phyloP scores from a whole-genome alignment of 2,888 invertebrate genomes.

The Machimus atricapillus region DNA sequence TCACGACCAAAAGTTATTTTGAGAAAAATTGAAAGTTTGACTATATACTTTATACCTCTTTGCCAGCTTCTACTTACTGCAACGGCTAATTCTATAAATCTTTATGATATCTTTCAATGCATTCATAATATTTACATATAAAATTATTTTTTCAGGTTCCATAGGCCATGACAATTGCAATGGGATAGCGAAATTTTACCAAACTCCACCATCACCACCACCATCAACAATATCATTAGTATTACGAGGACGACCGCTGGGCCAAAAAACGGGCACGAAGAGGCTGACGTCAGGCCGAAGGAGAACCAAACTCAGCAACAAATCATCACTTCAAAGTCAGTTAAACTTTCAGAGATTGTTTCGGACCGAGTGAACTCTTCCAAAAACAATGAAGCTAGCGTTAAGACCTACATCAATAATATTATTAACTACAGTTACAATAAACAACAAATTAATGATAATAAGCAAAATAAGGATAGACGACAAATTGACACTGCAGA shows the following conservation, averaged over 20 bases:
- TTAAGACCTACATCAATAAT: slow-evolving; percentile 41
- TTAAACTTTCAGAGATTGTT: slow-evolving; percentile 9
- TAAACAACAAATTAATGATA: slow-evolving; percentile 37
- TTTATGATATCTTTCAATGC: too few species aligned
- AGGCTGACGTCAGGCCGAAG: background rate
- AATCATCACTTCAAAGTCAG: slow-evolving; percentile 31
- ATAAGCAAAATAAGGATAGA: slow-evolving; percentile 17
- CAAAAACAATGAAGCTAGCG: slow-evolving; percentile 46
- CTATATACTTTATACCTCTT: too few species aligned
- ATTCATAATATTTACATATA: background rate
- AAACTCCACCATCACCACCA: slow-evolving; percentile 29
- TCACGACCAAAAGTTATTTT: too few species aligned
- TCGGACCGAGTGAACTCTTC: slow-evolving; percentile 43
- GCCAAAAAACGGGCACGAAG: background rate
- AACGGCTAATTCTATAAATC: too few species aligned
- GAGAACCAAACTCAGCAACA: slow-evolving; percentile 25
- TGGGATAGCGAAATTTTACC: slow-evolving; percentile 51
- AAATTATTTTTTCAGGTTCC: slow-evolving; percentile 67
- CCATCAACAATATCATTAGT: slow-evolving; percentile 39
- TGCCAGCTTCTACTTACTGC: too few species aligned
- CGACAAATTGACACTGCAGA: background rate
- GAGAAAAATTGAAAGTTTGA: too few species aligned
- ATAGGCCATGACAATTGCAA: slow-evolving; percentile 79
- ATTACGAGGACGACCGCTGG: background rate
- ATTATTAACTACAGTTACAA: slow-evolving; percentile 42